Base-by-base conservation (phyloP, 2,797 vertebrate species). In the Acanthornis magna region DNA sequence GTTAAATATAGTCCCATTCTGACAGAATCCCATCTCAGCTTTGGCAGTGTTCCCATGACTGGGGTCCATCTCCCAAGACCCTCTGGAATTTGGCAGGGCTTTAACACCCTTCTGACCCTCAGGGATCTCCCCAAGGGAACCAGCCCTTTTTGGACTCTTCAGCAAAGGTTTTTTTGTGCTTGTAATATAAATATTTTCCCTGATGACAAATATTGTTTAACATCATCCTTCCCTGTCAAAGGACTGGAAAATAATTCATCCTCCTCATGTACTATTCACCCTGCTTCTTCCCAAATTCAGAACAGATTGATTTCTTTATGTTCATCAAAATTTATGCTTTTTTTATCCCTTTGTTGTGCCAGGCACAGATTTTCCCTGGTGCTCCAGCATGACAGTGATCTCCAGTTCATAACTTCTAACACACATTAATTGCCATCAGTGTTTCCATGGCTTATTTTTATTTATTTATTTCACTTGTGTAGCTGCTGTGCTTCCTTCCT, bases 181-280 rank as follows among this genome's bases (percentile, higher is more conserved):
- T 58, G 42, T 11, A n/a, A 55, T 51, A 68, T 6, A 82, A 82
- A 75, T 76, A 66, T 48, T 76, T 83, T 15, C 72, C 48, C 53
- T 23, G 57, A 36, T 80, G 63, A 76, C 57, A 83, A 89, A 89
- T 26, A 30, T 48, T 55, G 51, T 83, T 85, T 74, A 71, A 85
- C 85, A 71, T 71, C 85, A 88, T 63, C 82, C 23, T 80, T 58
- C 51, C 32, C 73, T 70, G 85, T 74, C 72, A 74, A 70, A 77
- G 29, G 80, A 47, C 68, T 3, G 4, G 68, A 38, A 89, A 93
- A 88, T 21, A 85, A 74, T 83, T 94, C 92, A 77, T 62, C 79
- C 67, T 74, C 48, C 65, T 88, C 83, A 38, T 91, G 78, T 91
- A 83, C 93, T 83, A 57, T 88, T 95, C 93, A 96, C 90, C 79